phyloP scores from a whole-genome alignment of 2,113 vertebrate species.

The Ochotona curzoniae region DNA sequence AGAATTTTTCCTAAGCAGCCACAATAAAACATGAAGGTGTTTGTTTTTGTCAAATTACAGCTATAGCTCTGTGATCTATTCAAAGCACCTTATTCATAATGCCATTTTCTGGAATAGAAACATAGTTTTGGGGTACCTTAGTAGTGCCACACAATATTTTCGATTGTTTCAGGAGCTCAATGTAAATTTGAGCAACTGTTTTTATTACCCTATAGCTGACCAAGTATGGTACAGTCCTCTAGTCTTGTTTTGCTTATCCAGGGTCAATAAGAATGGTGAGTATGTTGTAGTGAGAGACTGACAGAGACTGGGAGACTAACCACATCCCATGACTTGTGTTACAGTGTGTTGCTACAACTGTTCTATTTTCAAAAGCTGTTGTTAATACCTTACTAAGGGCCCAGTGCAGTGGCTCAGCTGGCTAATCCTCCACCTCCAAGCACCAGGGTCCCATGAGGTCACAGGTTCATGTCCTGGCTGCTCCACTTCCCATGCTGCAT shows the following conservation, averaged over 20 bases:
- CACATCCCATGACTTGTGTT: not conserved
- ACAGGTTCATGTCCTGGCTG: no score
- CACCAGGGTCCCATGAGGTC: no score
- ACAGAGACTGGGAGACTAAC: not conserved
- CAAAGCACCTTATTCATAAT: conserved; percentile 10
- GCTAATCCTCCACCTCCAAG: no score
- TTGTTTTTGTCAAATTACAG: conserved; percentile 1
- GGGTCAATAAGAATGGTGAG: not conserved
- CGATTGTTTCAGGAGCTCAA: conserved; percentile 40
- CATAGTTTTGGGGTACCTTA: not conserved
- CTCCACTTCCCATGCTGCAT: no score
- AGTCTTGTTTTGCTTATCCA: not conserved
- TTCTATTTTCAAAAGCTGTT: not conserved
- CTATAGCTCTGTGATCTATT: not conserved
- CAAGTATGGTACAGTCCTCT: not conserved
- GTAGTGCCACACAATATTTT: conserved; percentile 3
- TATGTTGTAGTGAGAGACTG: not conserved
- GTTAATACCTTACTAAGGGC: not conserved
- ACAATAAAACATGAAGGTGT: not conserved
- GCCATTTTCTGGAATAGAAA: conserved; percentile 42
- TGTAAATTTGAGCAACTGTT: not conserved
- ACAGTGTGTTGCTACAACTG: not conserved
- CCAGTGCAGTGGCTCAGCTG: no score
- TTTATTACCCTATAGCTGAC: not conserved
- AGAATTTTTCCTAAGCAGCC: conserved; percentile 46